Percentiles rank a stretch among this genome's conserved stretches.
Conservation (phyloP, 1,140 invertebrate species). For the Mycetomoellerius zeteki region DNA sequence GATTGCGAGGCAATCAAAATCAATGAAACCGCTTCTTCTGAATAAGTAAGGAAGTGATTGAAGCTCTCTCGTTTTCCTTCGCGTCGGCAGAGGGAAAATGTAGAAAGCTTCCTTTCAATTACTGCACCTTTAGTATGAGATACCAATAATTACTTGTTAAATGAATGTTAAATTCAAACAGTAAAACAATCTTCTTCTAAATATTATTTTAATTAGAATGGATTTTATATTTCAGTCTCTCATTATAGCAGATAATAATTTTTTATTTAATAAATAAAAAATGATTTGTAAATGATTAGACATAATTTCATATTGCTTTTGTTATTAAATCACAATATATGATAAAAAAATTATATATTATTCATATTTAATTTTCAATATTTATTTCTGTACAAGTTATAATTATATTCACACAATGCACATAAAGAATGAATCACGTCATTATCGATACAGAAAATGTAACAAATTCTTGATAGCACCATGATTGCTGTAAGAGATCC, state of each 20-base stretch:
- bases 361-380: neutral
- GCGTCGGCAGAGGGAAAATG: neutral
- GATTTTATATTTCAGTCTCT: neutral
- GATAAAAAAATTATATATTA: neutral
- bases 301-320: neutral
- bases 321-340: neutral
- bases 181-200: neutral
- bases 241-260: neutral
- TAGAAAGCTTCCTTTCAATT: constrained; percentile 59
- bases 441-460: neutral
- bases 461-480: neutral
- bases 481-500: neutral
- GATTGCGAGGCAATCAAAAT: constrained; percentile 50
- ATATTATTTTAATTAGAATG: neutral
- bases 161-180: neutral
- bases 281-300: neutral
- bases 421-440: neutral
- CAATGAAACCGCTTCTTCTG: constrained; percentile 54
- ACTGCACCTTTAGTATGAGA: too few species aligned
- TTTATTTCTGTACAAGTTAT: neutral
- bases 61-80: neutral
- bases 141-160: neutral
- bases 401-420: neutral
- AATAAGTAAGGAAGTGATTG: constrained; percentile 41
- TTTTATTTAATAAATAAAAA: neutral